Base-by-base conservation (phyloP, 2,113 vertebrate species). In the Climacteris rufus region DNA sequence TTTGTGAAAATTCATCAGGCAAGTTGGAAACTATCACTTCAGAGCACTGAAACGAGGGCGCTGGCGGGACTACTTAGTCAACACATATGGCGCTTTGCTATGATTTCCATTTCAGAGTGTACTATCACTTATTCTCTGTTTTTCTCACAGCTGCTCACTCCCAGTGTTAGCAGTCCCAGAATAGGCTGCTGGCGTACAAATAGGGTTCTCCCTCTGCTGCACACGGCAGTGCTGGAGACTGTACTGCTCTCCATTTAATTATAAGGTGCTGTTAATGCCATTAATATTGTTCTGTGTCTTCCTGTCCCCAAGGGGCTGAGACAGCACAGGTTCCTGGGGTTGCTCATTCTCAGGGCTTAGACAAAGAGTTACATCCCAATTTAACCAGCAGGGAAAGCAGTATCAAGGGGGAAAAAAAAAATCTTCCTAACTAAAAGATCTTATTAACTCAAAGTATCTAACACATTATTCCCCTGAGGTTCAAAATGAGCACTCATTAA, bases 61-160 rank as follows among this genome's bases (percentile, higher is more conserved):
- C 93, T 93, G 91, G 80, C 17, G 2, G 81, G 76, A 90, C 71
- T 74, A 76, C 91, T 96, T 56, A 89, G 93, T 93, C 93, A 94
- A 95, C 87, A 92, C 84, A 97, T 91, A 94, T 89, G 93, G 88
- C 2, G 0, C 45, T 87, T 80, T 66, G 71, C 87, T 89, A 4
- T 40, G 63, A 96, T 97, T 96, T 93, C 83, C 78, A 81, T 82
- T 94, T 91, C 92, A 66, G 87, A 89, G 88, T 74, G 82, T 92
- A 56, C 93, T 96, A 69, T 74, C 86, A 92, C 92, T 96, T 87
- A 39, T 40, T 86, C 78, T 90, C 92, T 95, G 90, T 90, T 96
- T 96, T 86, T 87, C 90, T 96, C 83, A 95, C 93, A 97, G 90
- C 89, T 97, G 95, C 90, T 94, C 95, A 90, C 81, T 93, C 93